A percentile compares a stretch with the other conserved stretches of the same genome.
phyloP scores from a whole-genome alignment of 2,113 vertebrate species.

The Carettochelys insculpta region DNA sequence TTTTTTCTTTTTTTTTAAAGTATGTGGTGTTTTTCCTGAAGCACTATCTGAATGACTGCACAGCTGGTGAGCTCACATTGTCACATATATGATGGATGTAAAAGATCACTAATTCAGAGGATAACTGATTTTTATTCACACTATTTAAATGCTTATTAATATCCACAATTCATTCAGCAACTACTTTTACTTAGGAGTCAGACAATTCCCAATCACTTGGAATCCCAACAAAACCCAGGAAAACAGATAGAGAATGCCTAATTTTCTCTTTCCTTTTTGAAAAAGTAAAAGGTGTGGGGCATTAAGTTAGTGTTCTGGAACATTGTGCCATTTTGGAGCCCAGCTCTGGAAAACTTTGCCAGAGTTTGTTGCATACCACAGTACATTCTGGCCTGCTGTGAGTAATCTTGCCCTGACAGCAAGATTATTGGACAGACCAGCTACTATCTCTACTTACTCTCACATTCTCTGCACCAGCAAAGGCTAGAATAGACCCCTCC shows the following conservation, averaged over 20 bases:
- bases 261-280: background rate
- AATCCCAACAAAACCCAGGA: background rate
- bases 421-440: background rate
- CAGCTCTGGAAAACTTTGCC: background rate
- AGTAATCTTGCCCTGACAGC: background rate
- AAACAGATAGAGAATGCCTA: background rate
- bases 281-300: background rate
- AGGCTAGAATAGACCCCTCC: background rate
- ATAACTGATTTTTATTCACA: background rate
- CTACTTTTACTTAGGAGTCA: background rate
- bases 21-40: background rate
- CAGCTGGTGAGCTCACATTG: background rate
- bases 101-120: background rate
- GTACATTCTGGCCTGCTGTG: rapidly evolving
- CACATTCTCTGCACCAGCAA: background rate
- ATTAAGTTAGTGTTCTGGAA: background rate
- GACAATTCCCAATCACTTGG: too few relatives aligned
- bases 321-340: background rate
- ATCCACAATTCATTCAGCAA: background rate
- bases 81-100: background rate
- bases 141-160: background rate
- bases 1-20: background rate
- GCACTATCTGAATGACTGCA: background rate
- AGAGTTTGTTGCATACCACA: background rate
- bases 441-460: background rate